phyloP scores from a whole-genome alignment of 2,797 vertebrate species.

The Corythornis leucogaster region DNA sequence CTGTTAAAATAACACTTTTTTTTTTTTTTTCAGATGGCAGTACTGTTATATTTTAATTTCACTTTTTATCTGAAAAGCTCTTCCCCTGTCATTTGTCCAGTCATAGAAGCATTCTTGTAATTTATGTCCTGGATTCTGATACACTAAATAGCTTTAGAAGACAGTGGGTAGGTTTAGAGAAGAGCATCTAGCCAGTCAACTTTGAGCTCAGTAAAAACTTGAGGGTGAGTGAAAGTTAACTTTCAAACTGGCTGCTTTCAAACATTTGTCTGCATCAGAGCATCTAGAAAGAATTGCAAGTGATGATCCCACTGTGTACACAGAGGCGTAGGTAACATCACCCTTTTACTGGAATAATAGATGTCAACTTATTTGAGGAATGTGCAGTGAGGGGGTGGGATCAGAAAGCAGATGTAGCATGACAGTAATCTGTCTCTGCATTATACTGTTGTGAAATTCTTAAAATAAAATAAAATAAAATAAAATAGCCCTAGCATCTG shows the following conservation, averaged over 20 bases:
- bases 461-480: neutral
- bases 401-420: slow-evolving; percentile 42
- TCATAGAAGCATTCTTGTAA: neutral
- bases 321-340: slow-evolving; percentile 49
- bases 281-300: slow-evolving; percentile 34
- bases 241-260: slow-evolving; percentile 11
- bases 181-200: neutral
- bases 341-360: neutral
- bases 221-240: neutral
- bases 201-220: neutral
- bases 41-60: neutral
- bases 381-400: neutral
- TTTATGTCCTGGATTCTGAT: neutral
- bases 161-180: neutral
- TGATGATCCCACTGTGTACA: slow-evolving; percentile 46
- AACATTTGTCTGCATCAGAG: neutral
- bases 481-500: neutral
- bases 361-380: slow-evolving; percentile 42
- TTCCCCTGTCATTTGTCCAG: neutral
- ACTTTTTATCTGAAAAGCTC: neutral
- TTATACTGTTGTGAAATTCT: slow-evolving; percentile 13
- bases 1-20: neutral
- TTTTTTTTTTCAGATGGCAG: neutral
- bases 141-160: neutral
- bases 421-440: slow-evolving; percentile 45